Evolutionary conservation across 2,888 invertebrate genomes (phyloP), one percentile per base, ranked within the genome.

Genomic region (Acanthosepion esculentum): DNA sequence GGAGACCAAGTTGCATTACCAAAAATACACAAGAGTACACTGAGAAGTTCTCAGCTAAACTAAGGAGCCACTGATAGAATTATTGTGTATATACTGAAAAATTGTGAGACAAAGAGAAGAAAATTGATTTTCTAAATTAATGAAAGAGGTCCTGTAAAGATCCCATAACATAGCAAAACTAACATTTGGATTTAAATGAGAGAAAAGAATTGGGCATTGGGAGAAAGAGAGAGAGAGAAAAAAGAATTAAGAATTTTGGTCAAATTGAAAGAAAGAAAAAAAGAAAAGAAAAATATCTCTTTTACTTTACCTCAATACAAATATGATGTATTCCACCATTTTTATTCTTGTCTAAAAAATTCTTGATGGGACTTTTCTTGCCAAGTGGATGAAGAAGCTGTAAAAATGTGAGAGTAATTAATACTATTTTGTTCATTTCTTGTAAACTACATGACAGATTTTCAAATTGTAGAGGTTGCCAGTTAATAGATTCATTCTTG

Each of bases 251-350:
- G 18, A 78, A 33, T 78, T n/a, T 78, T n/a, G 12, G 33, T 78
- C 6, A 78, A 15, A n/a, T n/a, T 78, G 78, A 78, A 10, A 33
- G 2, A 3, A 59, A n/a, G n/a, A n/a, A n/a, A n/a, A n/a, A n/a
- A 59, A 59, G 59, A 59, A 23, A 59, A 59, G 23, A 59, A 23
- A n/a, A n/a, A n/a, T 33, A n/a, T 78, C 29, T n/a, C 0, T n/a
- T 78, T 64, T 94, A 93, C 93, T 92, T 41, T 95, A 98, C 98
- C 97, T 98, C 98, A 92, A 98, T 97, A 96, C 98, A 98, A 94
- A 98, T 97, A 96, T 98, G 98, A 96, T 98, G 98, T 97, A 98
- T 98, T 94, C 98, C 98, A 94, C 98, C 98, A 95, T 96, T 96
- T 95, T 98, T 97, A 96, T 98, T 98, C 96, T 98, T 98, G 94